Percentiles rank a stretch among this genome's conserved stretches.
These are phyloP conservation scores for Araneus ventricosus DNA, from an alignment of 1,140 invertebrate species.

Conservation along the genomic window DNA sequence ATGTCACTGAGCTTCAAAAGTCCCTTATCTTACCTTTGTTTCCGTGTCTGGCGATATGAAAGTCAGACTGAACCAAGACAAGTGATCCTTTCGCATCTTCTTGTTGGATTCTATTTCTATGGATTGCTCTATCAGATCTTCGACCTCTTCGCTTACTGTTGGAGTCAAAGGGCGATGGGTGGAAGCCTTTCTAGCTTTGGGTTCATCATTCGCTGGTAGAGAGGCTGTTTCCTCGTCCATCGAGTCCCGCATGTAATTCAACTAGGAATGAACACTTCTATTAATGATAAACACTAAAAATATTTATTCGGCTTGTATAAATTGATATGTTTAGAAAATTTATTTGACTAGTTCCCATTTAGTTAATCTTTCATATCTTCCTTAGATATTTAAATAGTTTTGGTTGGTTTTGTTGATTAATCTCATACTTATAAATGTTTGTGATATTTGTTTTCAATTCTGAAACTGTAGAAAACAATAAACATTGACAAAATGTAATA, in stretches of 20 bases:
- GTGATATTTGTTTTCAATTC: too few relatives aligned
- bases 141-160: constrained; percentile 84
- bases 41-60: constrained; percentile 89
- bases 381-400: too few relatives aligned
- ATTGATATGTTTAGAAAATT: too few relatives aligned
- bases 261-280: constrained; percentile 25
- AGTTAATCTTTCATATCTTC: too few relatives aligned
- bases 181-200: constrained; percentile 17
- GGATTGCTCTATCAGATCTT: constrained; percentile 92
- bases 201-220: not conserved
- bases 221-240: constrained; percentile 75
- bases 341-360: too few relatives aligned
- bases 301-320: too few relatives aligned
- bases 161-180: constrained; percentile 46
- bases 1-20: too few relatives aligned
- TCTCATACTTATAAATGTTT: too few relatives aligned
- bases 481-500: too few relatives aligned
- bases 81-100: constrained; percentile 91
- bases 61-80: constrained; percentile 90
- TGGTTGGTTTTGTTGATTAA: too few relatives aligned
- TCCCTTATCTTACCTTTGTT: constrained; percentile 82
- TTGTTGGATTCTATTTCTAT: constrained; percentile 97
- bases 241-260: constrained; percentile 77
- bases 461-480: too few relatives aligned
- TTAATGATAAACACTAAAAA: too few relatives aligned